Conservation (phyloP, 2,888 invertebrate species). For the Caenorhabditis macrosperma region DNA sequence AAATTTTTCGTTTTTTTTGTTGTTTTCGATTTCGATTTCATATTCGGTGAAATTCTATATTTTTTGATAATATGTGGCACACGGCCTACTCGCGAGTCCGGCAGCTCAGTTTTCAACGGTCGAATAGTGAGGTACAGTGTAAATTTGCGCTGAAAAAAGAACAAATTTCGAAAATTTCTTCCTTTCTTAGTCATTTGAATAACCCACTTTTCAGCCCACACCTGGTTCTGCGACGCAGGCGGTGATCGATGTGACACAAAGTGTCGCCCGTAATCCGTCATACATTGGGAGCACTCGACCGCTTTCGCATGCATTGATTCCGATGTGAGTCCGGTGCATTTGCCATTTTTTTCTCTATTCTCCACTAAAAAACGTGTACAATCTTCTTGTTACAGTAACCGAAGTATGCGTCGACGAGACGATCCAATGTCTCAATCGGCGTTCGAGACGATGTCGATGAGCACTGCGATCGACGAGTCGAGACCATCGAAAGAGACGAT, state of each 20-base stretch:
- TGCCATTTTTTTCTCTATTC: background rate
- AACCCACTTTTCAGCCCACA: constrained; percentile 37
- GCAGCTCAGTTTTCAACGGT: constrained; percentile 42
- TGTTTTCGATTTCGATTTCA: background rate
- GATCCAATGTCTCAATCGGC: constrained; percentile 69
- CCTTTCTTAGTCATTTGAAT: background rate
- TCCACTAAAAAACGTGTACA: background rate
- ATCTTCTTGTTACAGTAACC: constrained; percentile 29
- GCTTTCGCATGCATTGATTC: constrained; percentile 56
- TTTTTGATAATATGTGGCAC: constrained; percentile 48
- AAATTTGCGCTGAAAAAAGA: background rate
- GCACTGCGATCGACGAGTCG: constrained; percentile 49
- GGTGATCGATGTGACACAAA: constrained; percentile 48
- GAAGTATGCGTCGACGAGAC: constrained; percentile 49
- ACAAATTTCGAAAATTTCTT: background rate
- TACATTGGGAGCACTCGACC: constrained; percentile 56
- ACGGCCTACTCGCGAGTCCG: constrained; percentile 42
- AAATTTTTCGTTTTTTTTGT: background rate
- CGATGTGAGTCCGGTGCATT: constrained; percentile 37
- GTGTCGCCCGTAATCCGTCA: constrained; percentile 55
- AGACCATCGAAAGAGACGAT: constrained; percentile 67
- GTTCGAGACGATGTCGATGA: constrained; percentile 46
- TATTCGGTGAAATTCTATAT: background rate
- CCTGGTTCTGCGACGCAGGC: constrained; percentile 37
- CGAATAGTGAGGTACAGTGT: constrained; percentile 42